Base-by-base conservation (phyloP, 35 echinoderm and acorn worm species). In the Apostichopus japonicus region DNA sequence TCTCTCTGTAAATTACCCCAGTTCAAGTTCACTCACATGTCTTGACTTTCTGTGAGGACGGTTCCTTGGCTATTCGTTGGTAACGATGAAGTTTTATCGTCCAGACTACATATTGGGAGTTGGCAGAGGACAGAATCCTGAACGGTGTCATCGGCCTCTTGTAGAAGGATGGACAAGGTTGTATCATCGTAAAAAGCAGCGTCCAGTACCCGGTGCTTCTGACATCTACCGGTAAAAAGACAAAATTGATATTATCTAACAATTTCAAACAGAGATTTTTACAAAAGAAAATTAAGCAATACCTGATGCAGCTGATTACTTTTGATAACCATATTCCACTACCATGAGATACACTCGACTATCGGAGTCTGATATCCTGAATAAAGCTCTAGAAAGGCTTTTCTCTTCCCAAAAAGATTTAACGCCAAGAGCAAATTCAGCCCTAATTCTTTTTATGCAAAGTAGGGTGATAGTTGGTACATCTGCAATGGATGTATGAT, bases 101-200 rank as follows among this genome's bases (percentile, higher is more conserved):
- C 70, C 10, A 86, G 56, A 17, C 55, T 82, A 44, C 33, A 44
- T 22, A 99, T 57, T 17, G 92, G 92, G 10, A 99, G 80, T 79
- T 99, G 97, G 72, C 95, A 96, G 8, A 99, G 90, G 16, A 94
- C 88, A 51, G 87, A 72, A 14, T 96, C 94, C 52, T 63, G 71
- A 13, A 77, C 54, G 79, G 76, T 92, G 15, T 77, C 90, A 13
- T 94, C 83, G 1, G 78, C 54, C 75, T 98, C 96, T 79, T 98
- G 96, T 13, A 99, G 95, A 13, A 99, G 90, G 6, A 99, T 25
- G 0, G 97, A 96, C 73, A 99, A 56, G 15, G 93, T 96, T 19
- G 84, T 24, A 51, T 99, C 95, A 75, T 94, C 95, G 79, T 96
- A 99, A 83, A 96, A 96, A 5, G 88, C 88, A 8, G 92, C 93